Conservation (phyloP, 2,113 vertebrate species). For the Catharus fuscescens region DNA sequence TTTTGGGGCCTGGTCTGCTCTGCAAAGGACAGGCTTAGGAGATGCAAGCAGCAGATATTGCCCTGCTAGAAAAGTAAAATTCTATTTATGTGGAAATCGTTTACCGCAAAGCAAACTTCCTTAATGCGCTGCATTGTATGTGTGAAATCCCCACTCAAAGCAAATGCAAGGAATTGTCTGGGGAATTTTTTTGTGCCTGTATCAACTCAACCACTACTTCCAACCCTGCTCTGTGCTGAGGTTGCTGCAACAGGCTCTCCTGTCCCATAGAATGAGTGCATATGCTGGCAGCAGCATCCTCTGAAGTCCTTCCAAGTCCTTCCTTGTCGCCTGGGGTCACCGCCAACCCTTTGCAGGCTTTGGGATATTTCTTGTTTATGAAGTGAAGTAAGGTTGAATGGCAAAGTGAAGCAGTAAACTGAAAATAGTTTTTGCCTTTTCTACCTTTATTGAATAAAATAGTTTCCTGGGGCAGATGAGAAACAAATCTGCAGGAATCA, state of each 20-base stretch:
- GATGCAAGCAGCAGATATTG: not conserved
- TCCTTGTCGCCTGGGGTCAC: not conserved
- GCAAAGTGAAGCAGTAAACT: not conserved
- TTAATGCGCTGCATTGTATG: fast-evolving
- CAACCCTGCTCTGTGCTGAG: not conserved
- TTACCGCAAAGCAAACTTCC: not conserved
- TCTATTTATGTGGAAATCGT: not conserved
- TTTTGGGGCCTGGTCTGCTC: not conserved
- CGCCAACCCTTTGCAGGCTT: not conserved
- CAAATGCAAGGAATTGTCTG: not conserved
- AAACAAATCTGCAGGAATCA: not conserved
- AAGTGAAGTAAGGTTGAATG: not conserved
- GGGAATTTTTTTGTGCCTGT: not conserved
- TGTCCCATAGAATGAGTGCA: not conserved
- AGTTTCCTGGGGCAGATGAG: not conserved
- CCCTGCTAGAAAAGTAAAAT: not conserved
- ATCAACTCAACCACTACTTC: not conserved
- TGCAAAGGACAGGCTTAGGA: not conserved
- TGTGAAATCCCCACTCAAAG: not conserved
- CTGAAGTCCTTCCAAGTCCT: not conserved
- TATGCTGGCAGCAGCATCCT: not conserved
- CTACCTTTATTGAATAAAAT: not conserved
- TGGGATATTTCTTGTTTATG: not conserved
- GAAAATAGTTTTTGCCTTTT: not conserved
- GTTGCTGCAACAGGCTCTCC: not conserved